Evolutionary conservation across 2,797 vertebrate species (phyloP).

Genomic region (Tolypeutes matacus): DNA sequence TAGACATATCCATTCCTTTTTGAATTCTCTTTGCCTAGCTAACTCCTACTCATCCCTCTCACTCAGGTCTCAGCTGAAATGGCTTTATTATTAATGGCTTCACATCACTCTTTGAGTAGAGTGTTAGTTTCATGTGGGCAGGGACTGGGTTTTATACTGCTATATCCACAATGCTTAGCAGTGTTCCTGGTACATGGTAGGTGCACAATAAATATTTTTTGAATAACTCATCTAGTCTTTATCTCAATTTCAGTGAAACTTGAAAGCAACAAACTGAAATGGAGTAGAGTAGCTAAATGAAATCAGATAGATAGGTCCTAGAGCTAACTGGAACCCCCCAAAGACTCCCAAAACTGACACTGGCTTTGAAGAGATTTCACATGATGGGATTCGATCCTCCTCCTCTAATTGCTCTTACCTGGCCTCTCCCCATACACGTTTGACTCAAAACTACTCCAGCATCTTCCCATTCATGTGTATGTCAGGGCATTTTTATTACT

Average conservation of each 20-base stretch:
- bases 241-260: neutral
- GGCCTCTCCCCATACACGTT: neutral
- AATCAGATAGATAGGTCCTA: neutral
- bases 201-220: conserved; percentile 12
- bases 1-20: conserved; percentile 15
- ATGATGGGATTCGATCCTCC: neutral
- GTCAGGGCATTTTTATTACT: neutral
- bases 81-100: neutral
- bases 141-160: neutral
- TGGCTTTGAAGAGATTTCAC: neutral
- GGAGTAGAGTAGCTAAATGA: neutral
- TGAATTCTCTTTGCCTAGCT: neutral
- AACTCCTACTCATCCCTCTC: neutral
- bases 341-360: neutral
- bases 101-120: neutral
- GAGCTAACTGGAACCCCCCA: neutral
- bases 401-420: neutral
- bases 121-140: conserved; percentile 1
- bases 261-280: conserved; percentile 7
- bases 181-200: neutral
- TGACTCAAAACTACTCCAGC: conserved; percentile 12
- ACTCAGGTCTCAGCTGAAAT: neutral
- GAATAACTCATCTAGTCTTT: neutral
- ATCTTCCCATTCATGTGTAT: neutral
- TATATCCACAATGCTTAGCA: neutral